phyloP scores from a whole-genome alignment of 2,888 invertebrate genomes.

The Tanypteryx hageni region DNA sequence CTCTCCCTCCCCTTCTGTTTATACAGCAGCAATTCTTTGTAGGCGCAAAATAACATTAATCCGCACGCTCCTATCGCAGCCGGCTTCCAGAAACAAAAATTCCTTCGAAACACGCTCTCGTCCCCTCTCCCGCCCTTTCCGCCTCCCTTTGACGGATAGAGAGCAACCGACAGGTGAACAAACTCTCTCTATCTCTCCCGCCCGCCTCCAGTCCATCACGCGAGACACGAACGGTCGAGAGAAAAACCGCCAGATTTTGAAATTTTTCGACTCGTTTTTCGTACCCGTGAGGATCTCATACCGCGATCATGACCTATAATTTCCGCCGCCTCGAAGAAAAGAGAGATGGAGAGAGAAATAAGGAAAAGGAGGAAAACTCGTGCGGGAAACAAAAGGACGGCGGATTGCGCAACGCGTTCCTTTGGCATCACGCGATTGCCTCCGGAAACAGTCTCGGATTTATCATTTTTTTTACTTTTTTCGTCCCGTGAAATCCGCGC shows the following conservation, averaged over 20 bases:
- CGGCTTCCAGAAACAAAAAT: not conserved
- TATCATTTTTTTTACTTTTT: not conserved
- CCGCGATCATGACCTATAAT: constrained; percentile 26
- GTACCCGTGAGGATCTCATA: not conserved
- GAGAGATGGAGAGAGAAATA: not conserved
- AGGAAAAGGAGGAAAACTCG: not conserved
- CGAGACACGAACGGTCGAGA: not conserved
- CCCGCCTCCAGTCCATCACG: too few species aligned
- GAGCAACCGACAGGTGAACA: constrained; percentile 8
- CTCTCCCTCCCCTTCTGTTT: not conserved
- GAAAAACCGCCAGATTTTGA: not conserved
- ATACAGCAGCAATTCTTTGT: not conserved
- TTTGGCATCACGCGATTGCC: constrained; percentile 4
- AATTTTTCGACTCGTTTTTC: not conserved
- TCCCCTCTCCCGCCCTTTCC: too few species aligned
- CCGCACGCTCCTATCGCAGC: not conserved
- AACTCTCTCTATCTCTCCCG: not conserved
- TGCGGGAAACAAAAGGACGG: not conserved
- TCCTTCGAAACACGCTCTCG: not conserved
- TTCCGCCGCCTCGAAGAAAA: not conserved
- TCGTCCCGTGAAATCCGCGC: not conserved
- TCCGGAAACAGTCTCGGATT: not conserved
- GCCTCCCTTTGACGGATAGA: not conserved
- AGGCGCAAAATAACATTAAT: not conserved
- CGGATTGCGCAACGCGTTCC: not conserved